These are phyloP conservation scores for Collichthys lucidus DNA, from an alignment of 2,113 vertebrate species.

Conservation along the genomic window DNA sequence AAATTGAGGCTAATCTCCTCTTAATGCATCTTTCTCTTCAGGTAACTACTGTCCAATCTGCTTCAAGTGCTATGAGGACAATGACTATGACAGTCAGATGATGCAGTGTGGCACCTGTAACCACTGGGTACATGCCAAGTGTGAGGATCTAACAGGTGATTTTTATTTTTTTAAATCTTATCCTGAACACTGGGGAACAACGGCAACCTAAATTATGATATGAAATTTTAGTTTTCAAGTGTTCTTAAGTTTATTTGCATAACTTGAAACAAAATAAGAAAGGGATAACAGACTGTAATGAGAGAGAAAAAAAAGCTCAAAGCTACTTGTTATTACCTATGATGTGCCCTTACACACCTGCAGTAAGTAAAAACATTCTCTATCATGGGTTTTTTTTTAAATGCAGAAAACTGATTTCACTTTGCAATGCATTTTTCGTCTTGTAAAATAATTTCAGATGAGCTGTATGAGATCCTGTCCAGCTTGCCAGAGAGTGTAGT, in stretches of 20 bases:
- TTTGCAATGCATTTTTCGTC: neutral
- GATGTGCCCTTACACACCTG: neutral
- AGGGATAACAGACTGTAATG: neutral
- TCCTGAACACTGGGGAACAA: neutral
- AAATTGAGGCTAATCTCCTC: neutral
- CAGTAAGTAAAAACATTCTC: neutral
- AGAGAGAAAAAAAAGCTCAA: neutral
- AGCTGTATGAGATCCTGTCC: slow-evolving; percentile 94
- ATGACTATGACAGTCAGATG: slow-evolving; percentile 95
- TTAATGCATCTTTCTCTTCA: slow-evolving; percentile 17
- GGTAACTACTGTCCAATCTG: slow-evolving; percentile 95
- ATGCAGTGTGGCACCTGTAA: slow-evolving; percentile 94
- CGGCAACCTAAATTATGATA: neutral
- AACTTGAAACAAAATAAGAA: neutral
- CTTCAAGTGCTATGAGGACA: slow-evolving; percentile 94
- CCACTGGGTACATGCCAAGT: slow-evolving; percentile 95
- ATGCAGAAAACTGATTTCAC: neutral
- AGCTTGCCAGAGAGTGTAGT: slow-evolving; percentile 92
- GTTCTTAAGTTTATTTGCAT: neutral
- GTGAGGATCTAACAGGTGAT: slow-evolving; percentile 91
- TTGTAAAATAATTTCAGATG: slow-evolving; percentile 81
- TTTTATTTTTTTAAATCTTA: neutral
- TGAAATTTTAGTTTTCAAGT: too few species aligned
- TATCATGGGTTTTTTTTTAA: neutral
- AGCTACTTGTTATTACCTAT: neutral